These are phyloP conservation scores for Tetramorium bicarinatum DNA, from an alignment of 2,888 invertebrate species.

Conservation along the genomic window DNA sequence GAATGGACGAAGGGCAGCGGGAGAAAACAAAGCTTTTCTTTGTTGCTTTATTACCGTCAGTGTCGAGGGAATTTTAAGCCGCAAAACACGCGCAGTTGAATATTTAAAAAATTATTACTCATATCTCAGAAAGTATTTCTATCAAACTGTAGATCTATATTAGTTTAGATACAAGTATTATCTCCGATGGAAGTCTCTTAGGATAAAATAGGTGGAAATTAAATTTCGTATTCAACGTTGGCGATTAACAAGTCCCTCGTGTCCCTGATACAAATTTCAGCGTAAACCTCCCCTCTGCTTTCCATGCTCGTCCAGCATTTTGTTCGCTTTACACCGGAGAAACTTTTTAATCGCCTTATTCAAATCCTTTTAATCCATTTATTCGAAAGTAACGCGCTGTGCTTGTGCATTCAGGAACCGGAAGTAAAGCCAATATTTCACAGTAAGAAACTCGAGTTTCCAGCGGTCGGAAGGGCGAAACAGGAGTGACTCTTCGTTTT, in stretches of 20 bases:
- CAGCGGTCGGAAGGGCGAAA: not conserved
- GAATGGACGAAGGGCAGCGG: not conserved
- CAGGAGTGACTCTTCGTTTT: constrained; percentile 7
- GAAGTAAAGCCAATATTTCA: constrained; percentile 47
- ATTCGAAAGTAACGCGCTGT: constrained; percentile 48
- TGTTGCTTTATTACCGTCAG: not conserved
- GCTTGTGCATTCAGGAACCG: constrained; percentile 31
- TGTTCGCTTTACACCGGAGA: constrained; percentile 43
- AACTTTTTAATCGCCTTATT: constrained; percentile 57
- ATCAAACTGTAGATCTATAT: not conserved
- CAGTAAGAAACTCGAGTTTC: constrained; percentile 31
- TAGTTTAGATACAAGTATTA: not conserved
- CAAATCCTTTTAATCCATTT: constrained; percentile 55
- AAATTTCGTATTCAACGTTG: constrained; percentile 24
- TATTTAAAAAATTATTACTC: not conserved
- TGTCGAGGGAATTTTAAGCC: not conserved
- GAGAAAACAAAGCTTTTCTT: constrained; percentile 4
- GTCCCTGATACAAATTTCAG: constrained; percentile 27
- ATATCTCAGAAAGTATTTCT: not conserved
- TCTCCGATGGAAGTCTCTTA: constrained; percentile 11
- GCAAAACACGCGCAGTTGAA: not conserved
- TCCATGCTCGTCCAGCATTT: constrained; percentile 23
- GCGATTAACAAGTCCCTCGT: constrained; percentile 33
- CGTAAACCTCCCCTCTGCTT: constrained; percentile 30
- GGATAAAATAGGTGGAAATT: constrained; percentile 12